A percentile compares a stretch with the other conserved stretches of the same genome.
Conservation (phyloP, 2,797 vertebrate genomes). For the Monodelphis domestica region DNA sequence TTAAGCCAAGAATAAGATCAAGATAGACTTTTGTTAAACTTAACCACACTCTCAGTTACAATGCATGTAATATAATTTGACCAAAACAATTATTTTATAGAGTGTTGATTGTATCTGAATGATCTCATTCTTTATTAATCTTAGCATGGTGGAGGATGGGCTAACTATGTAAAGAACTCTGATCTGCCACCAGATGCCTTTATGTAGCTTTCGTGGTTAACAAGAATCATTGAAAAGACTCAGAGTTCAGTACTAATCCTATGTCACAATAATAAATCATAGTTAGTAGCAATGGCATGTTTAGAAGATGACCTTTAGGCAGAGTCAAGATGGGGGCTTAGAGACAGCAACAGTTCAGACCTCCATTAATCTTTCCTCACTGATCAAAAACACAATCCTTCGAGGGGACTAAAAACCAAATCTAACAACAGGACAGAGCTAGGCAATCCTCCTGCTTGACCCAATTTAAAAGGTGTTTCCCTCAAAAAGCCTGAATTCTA, state of each 20-base stretch:
- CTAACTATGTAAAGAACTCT: slow-evolving; percentile 10
- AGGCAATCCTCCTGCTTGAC: no score
- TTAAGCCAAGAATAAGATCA: slow-evolving; percentile 37
- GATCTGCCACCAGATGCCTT: not conserved
- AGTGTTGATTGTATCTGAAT: slow-evolving; percentile 30
- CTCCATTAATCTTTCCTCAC: no score
- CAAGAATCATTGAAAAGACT: not conserved
- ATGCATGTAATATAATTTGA: not conserved
- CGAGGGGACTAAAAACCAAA: no score
- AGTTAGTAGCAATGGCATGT: not conserved
- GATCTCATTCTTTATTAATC: slow-evolving; percentile 17
- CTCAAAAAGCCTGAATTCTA: no score
- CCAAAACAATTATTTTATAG: slow-evolving; percentile 2
- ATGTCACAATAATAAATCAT: not conserved
- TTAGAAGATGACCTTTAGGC: slow-evolving; percentile 12
- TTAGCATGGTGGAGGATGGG: not conserved
- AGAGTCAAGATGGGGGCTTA: no score
- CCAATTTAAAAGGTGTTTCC: no score
- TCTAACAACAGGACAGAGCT: no score
- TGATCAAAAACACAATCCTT: no score
- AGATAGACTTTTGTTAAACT: slow-evolving; percentile 37
- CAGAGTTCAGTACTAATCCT: slow-evolving; percentile 29
- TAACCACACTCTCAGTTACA: slow-evolving; percentile 12
- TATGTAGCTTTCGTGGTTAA: slow-evolving; percentile 22
- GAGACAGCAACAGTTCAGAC: no score